Evolutionary conservation across 2,888 invertebrate genomes (phyloP), one percentile per base, ranked within the genome.

Genomic region (Nemurella pictetii): DNA sequence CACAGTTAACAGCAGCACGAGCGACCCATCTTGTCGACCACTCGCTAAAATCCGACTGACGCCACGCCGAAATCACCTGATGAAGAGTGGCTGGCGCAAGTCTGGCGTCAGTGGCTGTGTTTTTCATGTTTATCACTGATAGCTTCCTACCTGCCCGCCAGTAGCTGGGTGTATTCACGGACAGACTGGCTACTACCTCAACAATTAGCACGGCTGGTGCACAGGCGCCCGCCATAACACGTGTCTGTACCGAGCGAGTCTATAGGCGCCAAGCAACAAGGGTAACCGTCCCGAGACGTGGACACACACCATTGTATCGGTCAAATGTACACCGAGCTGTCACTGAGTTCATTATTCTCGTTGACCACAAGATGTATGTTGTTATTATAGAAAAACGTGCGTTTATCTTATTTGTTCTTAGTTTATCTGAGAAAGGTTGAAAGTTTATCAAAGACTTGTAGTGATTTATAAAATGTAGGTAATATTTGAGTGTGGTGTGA

Each of bases 401-500:
- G 20, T 55, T 15, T 3, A n/a, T n/a, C 15, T 1, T 12, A 2
- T 55, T 55, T 55, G 55, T 7, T 55, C 55, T 55, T 55, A 12
- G 55, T 55, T 55, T 12, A 55, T 55, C 1, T 55, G 55, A 20
- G 9, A 55, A 32, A 32, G 32, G 32, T 32, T 32, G 3, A 5
- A 55, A 55, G 55, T 55, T 7, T 55, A 55, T 55, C 55, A 55
- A 12, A 20, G 55, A 20, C 20, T 7, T 55, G 9, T 55, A 55
- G 55, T 55, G 55, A 55, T 55, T 55, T 55, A 55, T 55, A 55
- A 55, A 55, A 55, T 55, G 55, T 55, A 55, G 55, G 55, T 12
- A 55, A 75, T 9, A 75, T 75, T 75, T 26, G 75, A 75, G 28
- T 75, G 12, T 75, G 75, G 26, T 26, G 75, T 75, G 75, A 75